Evolutionary conservation across 37 sponge, comb jelly and placozoan species (phyloP).

Genomic region (Tethya wilhelma): DNA sequence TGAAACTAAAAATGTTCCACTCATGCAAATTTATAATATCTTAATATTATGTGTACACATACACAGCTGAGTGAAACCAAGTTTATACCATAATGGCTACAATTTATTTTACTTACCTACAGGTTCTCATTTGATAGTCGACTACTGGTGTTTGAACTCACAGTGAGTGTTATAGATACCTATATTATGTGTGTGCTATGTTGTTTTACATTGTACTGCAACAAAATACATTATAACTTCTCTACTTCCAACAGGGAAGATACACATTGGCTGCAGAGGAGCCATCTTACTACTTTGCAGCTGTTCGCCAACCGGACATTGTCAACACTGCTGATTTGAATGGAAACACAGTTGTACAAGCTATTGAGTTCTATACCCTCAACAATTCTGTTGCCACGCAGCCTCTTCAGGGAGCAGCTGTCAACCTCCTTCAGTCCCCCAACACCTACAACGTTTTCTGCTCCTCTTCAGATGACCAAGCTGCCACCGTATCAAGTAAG

Average conservation of each 20-base stretch:
- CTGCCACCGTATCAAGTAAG: background rate
- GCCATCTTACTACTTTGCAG: constrained; percentile 31
- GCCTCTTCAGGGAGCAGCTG: background rate
- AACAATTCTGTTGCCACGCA: background rate
- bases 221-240: too few species aligned
- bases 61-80: too few species aligned
- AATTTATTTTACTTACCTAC: too few species aligned
- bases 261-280: background rate
- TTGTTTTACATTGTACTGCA: too few species aligned
- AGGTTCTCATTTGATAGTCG: too few species aligned
- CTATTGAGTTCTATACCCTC: background rate
- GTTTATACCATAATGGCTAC: too few species aligned
- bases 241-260: background rate
- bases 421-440: background rate
- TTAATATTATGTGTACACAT: too few species aligned
- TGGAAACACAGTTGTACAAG: background rate
- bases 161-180: background rate
- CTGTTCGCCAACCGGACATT: constrained; percentile 33
- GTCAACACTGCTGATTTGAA: constrained; percentile 19
- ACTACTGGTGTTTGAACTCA: background rate
- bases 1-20: too few species aligned
- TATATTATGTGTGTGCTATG: background rate
- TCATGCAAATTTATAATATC: too few species aligned
- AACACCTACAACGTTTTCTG: background rate
- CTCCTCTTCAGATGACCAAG: background rate